phyloP scores from a whole-genome alignment of 2,113 vertebrate species.

The Pholis gunnellus region DNA sequence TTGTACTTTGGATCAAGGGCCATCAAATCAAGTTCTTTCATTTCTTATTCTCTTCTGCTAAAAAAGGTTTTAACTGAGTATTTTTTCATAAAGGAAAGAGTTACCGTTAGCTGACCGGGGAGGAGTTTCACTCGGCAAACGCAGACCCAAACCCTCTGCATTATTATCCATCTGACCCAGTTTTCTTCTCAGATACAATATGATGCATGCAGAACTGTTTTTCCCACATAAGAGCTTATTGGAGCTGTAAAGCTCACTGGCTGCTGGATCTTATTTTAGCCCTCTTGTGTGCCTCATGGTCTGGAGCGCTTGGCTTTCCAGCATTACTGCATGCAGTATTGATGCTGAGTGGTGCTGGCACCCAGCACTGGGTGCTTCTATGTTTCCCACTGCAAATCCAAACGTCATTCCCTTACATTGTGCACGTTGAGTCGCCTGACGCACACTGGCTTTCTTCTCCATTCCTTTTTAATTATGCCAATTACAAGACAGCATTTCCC shows the following conservation, averaged over 20 bases:
- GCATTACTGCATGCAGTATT: conserved; percentile 74
- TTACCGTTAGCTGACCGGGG: conserved; percentile 5
- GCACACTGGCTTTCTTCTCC: conserved; percentile 42
- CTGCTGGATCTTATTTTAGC: conserved; percentile 75
- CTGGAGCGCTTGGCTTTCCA: conserved; percentile 66
- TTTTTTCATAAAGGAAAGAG: conserved; percentile 5
- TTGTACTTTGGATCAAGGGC: neutral
- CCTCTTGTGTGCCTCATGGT: conserved; percentile 69
- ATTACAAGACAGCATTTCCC: conserved; percentile 63
- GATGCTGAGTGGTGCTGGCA: conserved; percentile 76
- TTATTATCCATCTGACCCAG: conserved; percentile 72
- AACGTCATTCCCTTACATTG: conserved; percentile 44
- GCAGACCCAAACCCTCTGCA: conserved; percentile 31
- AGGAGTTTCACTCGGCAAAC: conserved; percentile 48
- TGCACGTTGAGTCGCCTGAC: conserved; percentile 44
- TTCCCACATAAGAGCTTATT: conserved; percentile 68
- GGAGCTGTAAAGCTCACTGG: conserved; percentile 60
- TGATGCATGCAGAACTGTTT: conserved; percentile 63
- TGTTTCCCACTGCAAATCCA: conserved; percentile 50
- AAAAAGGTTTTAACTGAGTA: neutral
- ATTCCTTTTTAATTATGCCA: conserved; percentile 65
- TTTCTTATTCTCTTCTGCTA: neutral
- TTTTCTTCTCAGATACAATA: conserved; percentile 68
- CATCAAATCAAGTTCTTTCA: conserved; percentile 10
- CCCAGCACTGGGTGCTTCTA: conserved; percentile 53